Evolutionary conservation across 92 coral and sea anemone genomes (phyloP).

Genomic region (Palythoa grandis): DNA sequence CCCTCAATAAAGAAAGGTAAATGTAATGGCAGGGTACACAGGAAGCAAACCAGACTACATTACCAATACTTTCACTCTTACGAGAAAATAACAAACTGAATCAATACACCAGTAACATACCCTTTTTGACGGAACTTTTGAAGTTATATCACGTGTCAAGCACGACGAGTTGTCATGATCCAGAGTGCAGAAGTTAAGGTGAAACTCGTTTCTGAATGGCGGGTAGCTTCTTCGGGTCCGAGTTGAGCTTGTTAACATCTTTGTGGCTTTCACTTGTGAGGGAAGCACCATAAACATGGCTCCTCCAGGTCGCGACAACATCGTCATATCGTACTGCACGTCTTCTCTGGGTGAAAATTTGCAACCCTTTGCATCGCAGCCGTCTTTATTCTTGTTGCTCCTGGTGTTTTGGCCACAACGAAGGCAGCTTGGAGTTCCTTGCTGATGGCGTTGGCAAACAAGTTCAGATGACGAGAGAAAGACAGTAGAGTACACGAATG

Average conservation of each 20-base stretch:
- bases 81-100: background rate
- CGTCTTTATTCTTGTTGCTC: conserved; percentile 58
- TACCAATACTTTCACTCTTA: background rate
- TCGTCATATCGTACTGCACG: conserved; percentile 63
- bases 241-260: background rate
- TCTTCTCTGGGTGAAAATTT: conserved; percentile 45
- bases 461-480: conserved; percentile 2
- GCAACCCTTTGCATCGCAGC: conserved; percentile 65
- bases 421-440: conserved; percentile 72
- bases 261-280: conserved; percentile 13
- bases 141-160: conserved; percentile 5
- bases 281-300: conserved; percentile 71
- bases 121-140: background rate
- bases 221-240: conserved; percentile 44
- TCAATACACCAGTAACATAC: background rate
- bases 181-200: conserved; percentile 72
- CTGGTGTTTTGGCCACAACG: conserved; percentile 69
- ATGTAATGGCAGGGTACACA: no score
- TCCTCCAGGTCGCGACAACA: conserved; percentile 72
- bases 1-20: no score
- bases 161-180: conserved; percentile 83
- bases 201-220: conserved; percentile 38
- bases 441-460: conserved; percentile 48
- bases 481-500: background rate
- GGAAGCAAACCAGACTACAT: no score